Conservation (phyloP, 2,888 invertebrate species). For the Melipona beecheii region DNA sequence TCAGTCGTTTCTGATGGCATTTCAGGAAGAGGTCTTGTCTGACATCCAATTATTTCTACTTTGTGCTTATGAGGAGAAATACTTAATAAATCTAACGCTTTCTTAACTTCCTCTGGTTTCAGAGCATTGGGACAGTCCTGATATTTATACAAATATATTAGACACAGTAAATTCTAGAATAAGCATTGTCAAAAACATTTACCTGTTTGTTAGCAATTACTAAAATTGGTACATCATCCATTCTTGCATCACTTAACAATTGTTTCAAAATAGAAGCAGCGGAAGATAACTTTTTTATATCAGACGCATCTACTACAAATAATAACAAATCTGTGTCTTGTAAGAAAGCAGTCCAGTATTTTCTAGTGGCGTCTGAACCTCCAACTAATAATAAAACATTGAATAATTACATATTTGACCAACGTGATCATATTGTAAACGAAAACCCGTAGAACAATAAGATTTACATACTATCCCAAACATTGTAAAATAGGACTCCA, state of each 20-base stretch:
- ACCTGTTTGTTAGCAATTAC: slow-evolving; percentile 83
- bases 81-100: slow-evolving; percentile 81
- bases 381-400: slow-evolving; percentile 76
- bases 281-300: slow-evolving; percentile 77
- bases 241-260: slow-evolving; percentile 81
- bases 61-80: slow-evolving; percentile 81
- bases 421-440: neutral
- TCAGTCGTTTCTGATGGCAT: slow-evolving; percentile 54
- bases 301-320: slow-evolving; percentile 83
- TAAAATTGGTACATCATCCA: slow-evolving; percentile 81
- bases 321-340: slow-evolving; percentile 83
- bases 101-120: slow-evolving; percentile 79
- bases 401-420: slow-evolving; percentile 6
- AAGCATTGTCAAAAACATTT: slow-evolving; percentile 30
- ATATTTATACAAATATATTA: slow-evolving; percentile 42
- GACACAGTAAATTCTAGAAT: neutral
- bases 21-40: slow-evolving; percentile 75
- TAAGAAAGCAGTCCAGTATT: slow-evolving; percentile 82
- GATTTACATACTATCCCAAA: slow-evolving; percentile 81
- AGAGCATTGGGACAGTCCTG: slow-evolving; percentile 80
- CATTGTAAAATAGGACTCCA: slow-evolving; percentile 76
- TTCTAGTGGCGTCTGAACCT: slow-evolving; percentile 78
- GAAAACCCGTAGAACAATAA: neutral
- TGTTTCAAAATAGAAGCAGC: slow-evolving; percentile 81
- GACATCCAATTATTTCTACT: slow-evolving; percentile 81